Conservation (phyloP, 2,113 vertebrate species). For the Galemys pyrenaicus region DNA sequence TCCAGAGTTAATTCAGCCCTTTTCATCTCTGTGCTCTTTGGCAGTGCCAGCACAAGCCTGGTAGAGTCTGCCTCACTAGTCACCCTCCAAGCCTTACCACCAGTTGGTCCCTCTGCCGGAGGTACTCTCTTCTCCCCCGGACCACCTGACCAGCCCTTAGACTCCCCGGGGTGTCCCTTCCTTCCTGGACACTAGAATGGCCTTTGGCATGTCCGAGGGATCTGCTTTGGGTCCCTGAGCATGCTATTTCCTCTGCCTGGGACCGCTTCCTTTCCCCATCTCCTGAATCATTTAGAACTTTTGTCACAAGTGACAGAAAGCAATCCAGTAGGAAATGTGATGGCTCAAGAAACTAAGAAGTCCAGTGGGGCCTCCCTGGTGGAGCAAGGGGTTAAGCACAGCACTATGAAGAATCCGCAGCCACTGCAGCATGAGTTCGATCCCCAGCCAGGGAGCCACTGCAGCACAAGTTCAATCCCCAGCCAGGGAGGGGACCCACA, state of each 20-base stretch:
- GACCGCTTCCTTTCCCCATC: background rate
- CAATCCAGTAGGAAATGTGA: background rate
- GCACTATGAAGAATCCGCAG: too few relatives aligned
- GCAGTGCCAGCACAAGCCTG: background rate
- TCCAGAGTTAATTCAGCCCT: too few relatives aligned
- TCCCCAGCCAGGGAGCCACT: too few relatives aligned
- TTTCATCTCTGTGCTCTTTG: background rate
- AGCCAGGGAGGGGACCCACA: too few relatives aligned
- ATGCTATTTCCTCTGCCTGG: background rate
- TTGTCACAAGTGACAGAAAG: background rate
- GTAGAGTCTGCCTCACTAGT: rapidly evolving
- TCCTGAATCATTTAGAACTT: background rate
- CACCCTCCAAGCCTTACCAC: rapidly evolving
- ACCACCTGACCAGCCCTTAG: too few relatives aligned
- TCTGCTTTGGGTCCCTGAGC: background rate
- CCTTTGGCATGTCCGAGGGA: background rate
- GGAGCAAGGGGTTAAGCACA: too few relatives aligned
- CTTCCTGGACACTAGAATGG: background rate
- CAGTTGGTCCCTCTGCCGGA: background rate
- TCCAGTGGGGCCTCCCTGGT: too few relatives aligned
- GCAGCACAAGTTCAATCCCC: too few relatives aligned
- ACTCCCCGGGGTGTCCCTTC: background rate
- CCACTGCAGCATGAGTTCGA: too few relatives aligned
- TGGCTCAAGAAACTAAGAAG: background rate
- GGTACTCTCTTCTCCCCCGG: background rate